Evolutionary conservation across 2,797 vertebrate species (phyloP), one percentile per base, ranked within the genome.

Genomic region (Astyanax mexicanus): DNA sequence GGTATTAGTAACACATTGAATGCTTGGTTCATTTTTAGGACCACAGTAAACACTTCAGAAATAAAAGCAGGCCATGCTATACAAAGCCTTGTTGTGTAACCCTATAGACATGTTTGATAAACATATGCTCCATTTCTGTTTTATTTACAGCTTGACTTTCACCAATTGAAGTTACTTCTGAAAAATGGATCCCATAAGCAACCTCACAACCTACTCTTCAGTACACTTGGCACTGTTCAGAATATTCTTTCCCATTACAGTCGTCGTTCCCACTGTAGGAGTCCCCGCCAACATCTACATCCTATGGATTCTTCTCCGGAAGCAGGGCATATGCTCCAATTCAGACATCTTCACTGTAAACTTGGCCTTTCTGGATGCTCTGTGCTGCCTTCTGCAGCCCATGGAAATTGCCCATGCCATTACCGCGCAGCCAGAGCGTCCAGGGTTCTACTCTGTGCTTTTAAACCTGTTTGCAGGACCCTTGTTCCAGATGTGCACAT

Each of bases 341-440:
- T 25, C 38, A 1, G 35, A 47, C n/a, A 10, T 75, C 25, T 57
- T 57, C 52, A 13, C 27, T 19, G 12, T 15, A 7, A 73, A 74
- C 61, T 66, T 80, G 69, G 54, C 81, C 70, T 47, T 68, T 52
- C 66, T 72, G 57, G 58, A 75, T 47, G 42, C 42, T 23, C 62
- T 61, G 35, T 61, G 58, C 72, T 47, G 74, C 13, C 11, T 65
- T 38, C 1, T 58, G 27, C 68, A 61, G 61, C 75, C 70, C 69
- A 10, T 44, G 42, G 75, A 79, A 52, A 17, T 52, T 3, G 12
- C n/a, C 1, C 3, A 2, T 4, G 17, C n/a, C 6, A 0, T 32
- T 7, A 15, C 1, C 11, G 2, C n/a, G 0, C 9, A 1, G 2
- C 3, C 4, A 0, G 17, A 23, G 1, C 6, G 0, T 19, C 10